Conservation (phyloP, 1,140 invertebrate genomes). For the Philaenus spumarius region DNA sequence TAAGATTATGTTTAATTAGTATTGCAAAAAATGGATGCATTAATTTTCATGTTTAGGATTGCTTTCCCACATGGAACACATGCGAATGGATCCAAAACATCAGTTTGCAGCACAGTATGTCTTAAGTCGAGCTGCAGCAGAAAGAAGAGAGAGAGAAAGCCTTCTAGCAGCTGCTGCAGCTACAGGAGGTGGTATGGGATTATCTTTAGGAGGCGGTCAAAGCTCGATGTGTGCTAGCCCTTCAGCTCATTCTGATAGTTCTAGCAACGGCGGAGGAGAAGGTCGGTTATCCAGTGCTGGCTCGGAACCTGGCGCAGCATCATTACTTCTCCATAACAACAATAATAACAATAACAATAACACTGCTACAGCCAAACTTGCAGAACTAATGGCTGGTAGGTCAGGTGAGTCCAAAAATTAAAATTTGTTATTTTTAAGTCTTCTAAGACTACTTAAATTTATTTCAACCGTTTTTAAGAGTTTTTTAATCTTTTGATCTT, state of each 20-base stretch:
- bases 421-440: no score
- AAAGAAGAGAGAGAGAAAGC: conserved; percentile 73
- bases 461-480: no score
- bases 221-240: conserved; percentile 46
- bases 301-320: conserved; percentile 55
- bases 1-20: no score
- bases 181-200: conserved; percentile 26
- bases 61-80: conserved; percentile 90
- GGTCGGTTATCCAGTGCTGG: conserved; percentile 68
- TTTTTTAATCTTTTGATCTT: no score
- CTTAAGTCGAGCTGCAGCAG: conserved; percentile 80
- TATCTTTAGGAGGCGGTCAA: conserved; percentile 13
- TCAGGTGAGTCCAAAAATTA: conserved; percentile 21
- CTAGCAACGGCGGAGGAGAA: conserved; percentile 51
- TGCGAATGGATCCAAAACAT: conserved; percentile 95
- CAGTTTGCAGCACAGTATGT: conserved; percentile 93
- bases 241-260: conserved; percentile 68
- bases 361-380: conserved; percentile 31
- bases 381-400: conserved; percentile 34
- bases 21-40: no score
- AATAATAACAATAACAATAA: conserved; percentile 66
- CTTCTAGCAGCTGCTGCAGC: conserved; percentile 59
- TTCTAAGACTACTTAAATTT: no score
- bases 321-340: conserved; percentile 37
- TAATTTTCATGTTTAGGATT: conserved; percentile 57